A percentile compares a stretch with the other conserved stretches of the same genome.
Evolutionary conservation across 2,888 invertebrate species (phyloP).

Genomic region (Augochlorella aurata): DNA sequence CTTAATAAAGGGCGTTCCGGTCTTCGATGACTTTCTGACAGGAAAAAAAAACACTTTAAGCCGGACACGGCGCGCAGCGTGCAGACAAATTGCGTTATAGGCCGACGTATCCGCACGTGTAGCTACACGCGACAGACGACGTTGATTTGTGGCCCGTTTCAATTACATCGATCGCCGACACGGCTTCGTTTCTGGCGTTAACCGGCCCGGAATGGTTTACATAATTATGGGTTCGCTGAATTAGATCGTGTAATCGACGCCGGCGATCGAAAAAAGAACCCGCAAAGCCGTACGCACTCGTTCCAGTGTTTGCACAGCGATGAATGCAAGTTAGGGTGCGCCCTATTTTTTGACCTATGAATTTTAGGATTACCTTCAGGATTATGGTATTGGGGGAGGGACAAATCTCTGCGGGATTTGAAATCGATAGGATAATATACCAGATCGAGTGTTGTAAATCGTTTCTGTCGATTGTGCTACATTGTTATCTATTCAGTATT

Average conservation of each 20-base stretch:
- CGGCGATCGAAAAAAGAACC: not conserved
- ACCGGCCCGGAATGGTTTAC: slow-evolving; percentile 19
- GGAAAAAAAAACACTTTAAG: slow-evolving; percentile 47
- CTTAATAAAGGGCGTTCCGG: slow-evolving; percentile 66
- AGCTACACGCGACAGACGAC: slow-evolving; percentile 33
- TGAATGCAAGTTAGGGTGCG: no score
- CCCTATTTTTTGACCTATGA: no score
- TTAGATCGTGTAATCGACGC: not conserved
- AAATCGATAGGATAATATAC: no score
- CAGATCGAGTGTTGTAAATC: no score
- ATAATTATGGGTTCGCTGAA: slow-evolving; percentile 12
- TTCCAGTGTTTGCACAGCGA: no score
- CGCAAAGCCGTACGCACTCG: no score
- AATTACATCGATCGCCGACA: slow-evolving; percentile 39
- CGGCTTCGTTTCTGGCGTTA: slow-evolving; percentile 34
- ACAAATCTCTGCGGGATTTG: no score
- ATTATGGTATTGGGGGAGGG: no score
- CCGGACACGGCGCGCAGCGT: slow-evolving; percentile 25
- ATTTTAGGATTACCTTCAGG: no score
- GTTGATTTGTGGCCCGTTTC: slow-evolving; percentile 52
- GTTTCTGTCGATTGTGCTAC: no score
- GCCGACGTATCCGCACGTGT: slow-evolving; percentile 35
- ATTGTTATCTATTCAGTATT: no score
- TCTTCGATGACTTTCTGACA: slow-evolving; percentile 55
- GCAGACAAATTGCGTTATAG: slow-evolving; percentile 64